Conservation (phyloP, 2,113 vertebrate genomes). For the Sitta europaea region DNA sequence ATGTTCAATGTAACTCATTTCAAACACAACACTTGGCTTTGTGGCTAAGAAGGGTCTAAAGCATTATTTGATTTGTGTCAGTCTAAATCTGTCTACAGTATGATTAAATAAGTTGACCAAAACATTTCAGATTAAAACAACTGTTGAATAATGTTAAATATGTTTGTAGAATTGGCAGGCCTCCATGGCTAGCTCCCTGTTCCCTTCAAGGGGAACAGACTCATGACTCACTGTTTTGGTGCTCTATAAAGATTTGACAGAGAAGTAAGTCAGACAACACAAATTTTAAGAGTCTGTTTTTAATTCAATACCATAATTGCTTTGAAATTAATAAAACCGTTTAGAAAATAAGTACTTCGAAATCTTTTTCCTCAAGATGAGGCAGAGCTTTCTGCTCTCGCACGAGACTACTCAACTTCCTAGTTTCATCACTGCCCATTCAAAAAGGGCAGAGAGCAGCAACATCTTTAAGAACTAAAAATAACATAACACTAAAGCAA, state of each 20-base stretch:
- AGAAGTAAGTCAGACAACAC: conserved; percentile 9
- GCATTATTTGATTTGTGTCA: not conserved
- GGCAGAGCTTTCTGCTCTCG: not conserved
- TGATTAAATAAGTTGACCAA: not conserved
- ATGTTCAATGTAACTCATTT: not conserved
- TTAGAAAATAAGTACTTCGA: not conserved
- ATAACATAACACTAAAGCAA: not conserved
- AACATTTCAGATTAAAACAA: not conserved
- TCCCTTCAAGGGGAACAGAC: not conserved
- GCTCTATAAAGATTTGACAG: not conserved
- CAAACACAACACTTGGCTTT: not conserved
- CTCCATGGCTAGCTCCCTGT: not conserved
- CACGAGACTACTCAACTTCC: not conserved
- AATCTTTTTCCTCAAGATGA: not conserved
- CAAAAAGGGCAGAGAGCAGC: not conserved
- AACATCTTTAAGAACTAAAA: not conserved
- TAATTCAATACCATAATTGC: not conserved
- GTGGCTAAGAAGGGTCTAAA: not conserved
- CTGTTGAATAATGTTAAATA: not conserved
- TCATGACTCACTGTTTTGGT: conserved; percentile 19
- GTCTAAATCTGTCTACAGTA: not conserved
- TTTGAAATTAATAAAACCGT: not conserved
- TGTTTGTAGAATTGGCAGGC: not conserved
- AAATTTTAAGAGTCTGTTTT: not conserved
- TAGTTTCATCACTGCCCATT: not conserved